These are phyloP conservation scores for Anthonomus grandis DNA, from an alignment of 1,140 invertebrate genomes.

Conservation along the genomic window DNA sequence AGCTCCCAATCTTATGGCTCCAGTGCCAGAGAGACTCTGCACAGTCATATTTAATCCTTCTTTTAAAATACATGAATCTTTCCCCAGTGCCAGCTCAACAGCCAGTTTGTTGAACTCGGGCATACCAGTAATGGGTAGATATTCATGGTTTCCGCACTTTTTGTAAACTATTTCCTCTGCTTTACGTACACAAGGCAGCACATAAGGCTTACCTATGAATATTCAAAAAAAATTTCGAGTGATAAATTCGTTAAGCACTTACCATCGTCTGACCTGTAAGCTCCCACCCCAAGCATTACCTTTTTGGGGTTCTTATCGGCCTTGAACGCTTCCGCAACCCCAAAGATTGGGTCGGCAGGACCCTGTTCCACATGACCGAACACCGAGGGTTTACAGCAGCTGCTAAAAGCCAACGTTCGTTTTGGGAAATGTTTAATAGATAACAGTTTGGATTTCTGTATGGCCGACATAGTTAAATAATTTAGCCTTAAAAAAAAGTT, in stretches of 20 bases:
- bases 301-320: constrained; percentile 90
- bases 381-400: too few relatives aligned
- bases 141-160: constrained; percentile 89
- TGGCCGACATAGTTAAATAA: too few relatives aligned
- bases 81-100: constrained; percentile 86
- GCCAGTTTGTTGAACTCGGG: constrained; percentile 76
- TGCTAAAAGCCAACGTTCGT: too few relatives aligned
- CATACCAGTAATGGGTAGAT: constrained; percentile 85
- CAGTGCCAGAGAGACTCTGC: constrained; percentile 92
- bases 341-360: constrained; percentile 97
- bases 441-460: too few relatives aligned
- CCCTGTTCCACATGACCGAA: constrained; percentile 91
- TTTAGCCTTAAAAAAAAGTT: too few relatives aligned
- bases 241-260: background rate
- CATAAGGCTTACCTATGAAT: constrained; percentile 90
- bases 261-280: constrained; percentile 91
- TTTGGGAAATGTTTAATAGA: too few relatives aligned
- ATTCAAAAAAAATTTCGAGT: background rate
- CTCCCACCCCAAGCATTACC: constrained; percentile 96
- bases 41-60: constrained; percentile 64
- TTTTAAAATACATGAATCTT: constrained; percentile 68
- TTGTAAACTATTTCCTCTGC: constrained; percentile 53
- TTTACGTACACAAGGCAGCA: constrained; percentile 83
- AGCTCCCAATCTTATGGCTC: constrained; percentile 88
- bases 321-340: constrained; percentile 97